Evolutionary conservation across 2,888 invertebrate genomes (phyloP).

Genomic region (Napeogenes sylphis): DNA sequence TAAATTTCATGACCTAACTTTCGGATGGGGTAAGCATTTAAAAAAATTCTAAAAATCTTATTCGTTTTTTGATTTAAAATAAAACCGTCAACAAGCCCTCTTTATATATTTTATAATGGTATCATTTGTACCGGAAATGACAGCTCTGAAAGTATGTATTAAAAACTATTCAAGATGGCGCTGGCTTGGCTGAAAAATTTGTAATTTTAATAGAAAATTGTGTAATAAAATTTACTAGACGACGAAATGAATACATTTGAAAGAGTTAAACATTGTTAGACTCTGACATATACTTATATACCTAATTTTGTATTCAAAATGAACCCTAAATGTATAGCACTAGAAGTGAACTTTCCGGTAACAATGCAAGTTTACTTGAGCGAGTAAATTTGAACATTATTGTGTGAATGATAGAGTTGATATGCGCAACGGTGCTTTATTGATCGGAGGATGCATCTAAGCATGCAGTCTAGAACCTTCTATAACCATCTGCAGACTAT

Average conservation of each 20-base stretch:
- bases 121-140: too few species aligned
- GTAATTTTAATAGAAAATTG: too few species aligned
- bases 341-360: constrained; percentile 10
- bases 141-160: too few species aligned
- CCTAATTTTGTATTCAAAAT: constrained; percentile 5
- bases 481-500: neutral
- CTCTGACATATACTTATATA: neutral
- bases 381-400: constrained; percentile 20
- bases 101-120: too few species aligned
- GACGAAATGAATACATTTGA: neutral
- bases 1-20: constrained; percentile 3
- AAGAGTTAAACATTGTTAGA: neutral
- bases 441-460: constrained; percentile 23
- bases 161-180: too few species aligned
- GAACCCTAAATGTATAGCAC: neutral
- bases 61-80: neutral
- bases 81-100: too few species aligned
- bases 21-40: neutral
- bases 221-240: neutral
- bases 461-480: constrained; percentile 21
- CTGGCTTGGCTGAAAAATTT: too few species aligned
- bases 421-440: constrained; percentile 17
- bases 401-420: constrained; percentile 12
- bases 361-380: constrained; percentile 8
- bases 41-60: neutral